Evolutionary conservation across 2,797 vertebrate species (phyloP).

Genomic region (Cyclopterus lumpus): DNA sequence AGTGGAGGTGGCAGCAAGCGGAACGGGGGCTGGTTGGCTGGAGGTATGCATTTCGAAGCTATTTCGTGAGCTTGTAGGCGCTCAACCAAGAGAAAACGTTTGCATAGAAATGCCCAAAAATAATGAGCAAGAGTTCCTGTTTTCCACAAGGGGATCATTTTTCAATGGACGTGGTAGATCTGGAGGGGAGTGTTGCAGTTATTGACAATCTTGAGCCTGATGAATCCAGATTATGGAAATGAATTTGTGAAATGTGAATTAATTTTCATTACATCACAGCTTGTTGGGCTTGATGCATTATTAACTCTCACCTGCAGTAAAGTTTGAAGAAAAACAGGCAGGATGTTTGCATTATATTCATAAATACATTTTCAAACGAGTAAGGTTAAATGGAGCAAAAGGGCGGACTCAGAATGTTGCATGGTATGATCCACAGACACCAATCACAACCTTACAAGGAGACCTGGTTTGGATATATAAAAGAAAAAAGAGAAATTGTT

Average conservation of each 20-base stretch:
- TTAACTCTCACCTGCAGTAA: neutral
- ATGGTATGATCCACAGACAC: slow-evolving; percentile 5
- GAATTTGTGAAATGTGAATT: neutral
- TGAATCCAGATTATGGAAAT: neutral
- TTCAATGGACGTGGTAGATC: neutral
- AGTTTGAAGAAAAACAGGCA: neutral
- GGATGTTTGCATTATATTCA: neutral
- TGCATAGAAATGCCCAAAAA: slow-evolving; percentile 22
- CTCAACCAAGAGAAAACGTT: slow-evolving; percentile 12
- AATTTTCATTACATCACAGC: neutral
- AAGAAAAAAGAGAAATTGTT: slow-evolving; percentile 9
- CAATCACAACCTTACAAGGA: slow-evolving; percentile 12
- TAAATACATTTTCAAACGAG: neutral
- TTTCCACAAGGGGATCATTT: neutral
- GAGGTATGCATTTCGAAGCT: slow-evolving; percentile 49
- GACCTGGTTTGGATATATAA: slow-evolving; percentile 14
- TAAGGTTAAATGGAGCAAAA: neutral
- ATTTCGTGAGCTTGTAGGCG: slow-evolving; percentile 46
- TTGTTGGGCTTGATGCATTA: neutral
- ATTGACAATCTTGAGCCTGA: neutral
- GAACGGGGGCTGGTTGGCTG: slow-evolving; percentile 63
- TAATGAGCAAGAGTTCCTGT: slow-evolving; percentile 8
- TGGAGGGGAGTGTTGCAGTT: neutral
- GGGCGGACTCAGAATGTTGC: neutral
- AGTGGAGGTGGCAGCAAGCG: slow-evolving; percentile 69